phyloP scores from a whole-genome alignment of 1,140 invertebrate species.

The Drosophila guanche region DNA sequence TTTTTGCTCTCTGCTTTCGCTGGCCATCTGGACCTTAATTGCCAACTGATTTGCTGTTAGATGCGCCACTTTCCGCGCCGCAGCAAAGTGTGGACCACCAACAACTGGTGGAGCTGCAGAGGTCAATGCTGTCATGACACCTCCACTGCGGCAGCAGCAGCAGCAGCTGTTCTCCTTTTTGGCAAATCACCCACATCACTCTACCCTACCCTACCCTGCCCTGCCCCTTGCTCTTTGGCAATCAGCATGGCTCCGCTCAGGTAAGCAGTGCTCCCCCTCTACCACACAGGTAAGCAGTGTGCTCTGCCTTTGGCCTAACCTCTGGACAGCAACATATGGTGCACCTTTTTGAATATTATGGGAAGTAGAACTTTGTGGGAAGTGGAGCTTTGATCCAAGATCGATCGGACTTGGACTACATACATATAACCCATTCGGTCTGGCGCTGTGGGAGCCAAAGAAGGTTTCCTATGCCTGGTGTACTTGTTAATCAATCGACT shows the following conservation, averaged over 20 bases:
- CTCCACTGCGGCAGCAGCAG: constrained; percentile 11
- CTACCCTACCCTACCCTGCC: too few species aligned
- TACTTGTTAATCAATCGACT: constrained; percentile 67
- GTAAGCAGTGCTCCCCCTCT: too few species aligned
- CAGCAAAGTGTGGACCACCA: constrained; percentile 47
- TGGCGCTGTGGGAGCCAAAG: constrained; percentile 60
- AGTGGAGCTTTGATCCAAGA: background rate
- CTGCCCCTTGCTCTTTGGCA: too few species aligned
- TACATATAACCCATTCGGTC: background rate
- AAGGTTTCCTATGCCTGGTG: background rate
- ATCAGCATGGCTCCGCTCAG: too few species aligned
- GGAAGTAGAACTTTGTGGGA: constrained; percentile 3
- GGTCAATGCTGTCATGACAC: constrained; percentile 50
- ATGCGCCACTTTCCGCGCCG: constrained; percentile 43
- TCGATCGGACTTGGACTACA: too few species aligned
- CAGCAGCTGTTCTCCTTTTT: too few species aligned
- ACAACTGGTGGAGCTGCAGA: constrained; percentile 40
- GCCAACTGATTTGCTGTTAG: constrained; percentile 48
- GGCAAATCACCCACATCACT: too few species aligned
- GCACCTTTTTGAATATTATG: constrained; percentile 5
- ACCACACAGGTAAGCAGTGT: too few species aligned
- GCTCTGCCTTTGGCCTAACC: too few species aligned
- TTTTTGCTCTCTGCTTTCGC: background rate
- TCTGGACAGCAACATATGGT: constrained; percentile 27
- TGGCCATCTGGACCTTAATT: constrained; percentile 45